A percentile compares a stretch with the other conserved stretches of the same genome.
phyloP scores from a whole-genome alignment of 2,113 vertebrate species.

The Daphoenositta chrysoptera region DNA sequence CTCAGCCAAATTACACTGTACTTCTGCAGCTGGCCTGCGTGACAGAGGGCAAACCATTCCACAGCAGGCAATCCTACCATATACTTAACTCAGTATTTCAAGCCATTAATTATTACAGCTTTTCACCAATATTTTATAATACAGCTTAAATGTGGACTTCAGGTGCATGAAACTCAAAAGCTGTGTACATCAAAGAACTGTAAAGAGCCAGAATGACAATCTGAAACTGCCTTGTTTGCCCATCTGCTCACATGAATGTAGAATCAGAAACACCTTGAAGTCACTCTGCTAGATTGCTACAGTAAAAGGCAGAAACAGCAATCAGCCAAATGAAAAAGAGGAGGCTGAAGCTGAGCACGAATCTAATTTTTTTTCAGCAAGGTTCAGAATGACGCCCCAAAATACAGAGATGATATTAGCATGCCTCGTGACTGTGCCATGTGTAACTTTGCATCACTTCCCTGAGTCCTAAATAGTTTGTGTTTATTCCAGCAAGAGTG shows the following conservation, averaged over 20 bases:
- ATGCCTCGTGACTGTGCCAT: not conserved
- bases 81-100: not conserved
- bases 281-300: not conserved
- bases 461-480: not conserved
- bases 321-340: not conserved
- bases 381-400: not conserved
- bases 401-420: not conserved
- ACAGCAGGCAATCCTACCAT: not conserved
- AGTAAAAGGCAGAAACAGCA: not conserved
- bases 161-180: not conserved
- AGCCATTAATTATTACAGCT: not conserved
- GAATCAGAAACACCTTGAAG: not conserved
- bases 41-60: not conserved
- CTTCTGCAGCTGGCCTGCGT: not conserved
- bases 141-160: not conserved
- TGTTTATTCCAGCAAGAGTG: not conserved
- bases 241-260: not conserved
- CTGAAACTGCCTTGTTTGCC: not conserved
- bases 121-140: not conserved
- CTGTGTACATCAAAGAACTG: not conserved
- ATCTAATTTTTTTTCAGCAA: not conserved
- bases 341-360: not conserved
- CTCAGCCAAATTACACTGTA: not conserved
- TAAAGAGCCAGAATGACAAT: not conserved
- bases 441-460: not conserved